These are phyloP conservation scores for Atta colombica DNA, from an alignment of 1,140 invertebrate species.

Conservation along the genomic window DNA sequence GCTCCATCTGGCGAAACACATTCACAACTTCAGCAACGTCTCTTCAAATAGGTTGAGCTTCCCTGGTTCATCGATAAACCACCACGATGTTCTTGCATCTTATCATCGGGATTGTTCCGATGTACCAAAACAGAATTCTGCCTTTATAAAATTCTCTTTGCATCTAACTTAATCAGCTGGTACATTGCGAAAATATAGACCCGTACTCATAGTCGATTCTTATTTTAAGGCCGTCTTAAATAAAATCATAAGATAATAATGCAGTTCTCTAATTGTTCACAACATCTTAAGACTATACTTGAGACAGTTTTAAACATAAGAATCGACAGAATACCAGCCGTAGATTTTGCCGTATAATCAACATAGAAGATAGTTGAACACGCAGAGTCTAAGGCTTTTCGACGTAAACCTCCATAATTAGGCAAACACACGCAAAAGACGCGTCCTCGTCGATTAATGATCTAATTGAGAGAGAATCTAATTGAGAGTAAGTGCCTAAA, in stretches of 20 bases:
- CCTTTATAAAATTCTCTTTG: background rate
- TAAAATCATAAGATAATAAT: no score
- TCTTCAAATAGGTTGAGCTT: conserved; percentile 13
- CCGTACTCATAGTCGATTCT: no score
- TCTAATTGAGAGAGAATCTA: background rate
- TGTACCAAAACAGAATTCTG: background rate
- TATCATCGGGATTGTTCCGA: background rate
- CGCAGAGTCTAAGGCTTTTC: background rate
- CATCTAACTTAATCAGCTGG: background rate
- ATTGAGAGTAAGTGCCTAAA: background rate
- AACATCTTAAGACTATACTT: no score
- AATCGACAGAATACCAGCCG: no score
- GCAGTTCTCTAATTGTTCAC: no score
- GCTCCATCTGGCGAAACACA: conserved; percentile 34
- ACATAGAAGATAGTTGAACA: background rate
- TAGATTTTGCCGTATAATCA: no score
- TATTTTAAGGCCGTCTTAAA: no score
- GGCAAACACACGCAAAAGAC: background rate
- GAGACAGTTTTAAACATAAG: no score
- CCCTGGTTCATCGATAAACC: conserved; percentile 33
- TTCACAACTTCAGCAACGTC: conserved; percentile 3
- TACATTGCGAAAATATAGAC: background rate
- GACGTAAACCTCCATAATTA: background rate
- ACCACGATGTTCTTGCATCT: background rate
- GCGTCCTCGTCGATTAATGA: conserved; percentile 11